These are phyloP conservation scores for Rhynchophorus ferrugineus DNA, from an alignment of 1,140 invertebrate genomes.

Conservation along the genomic window DNA sequence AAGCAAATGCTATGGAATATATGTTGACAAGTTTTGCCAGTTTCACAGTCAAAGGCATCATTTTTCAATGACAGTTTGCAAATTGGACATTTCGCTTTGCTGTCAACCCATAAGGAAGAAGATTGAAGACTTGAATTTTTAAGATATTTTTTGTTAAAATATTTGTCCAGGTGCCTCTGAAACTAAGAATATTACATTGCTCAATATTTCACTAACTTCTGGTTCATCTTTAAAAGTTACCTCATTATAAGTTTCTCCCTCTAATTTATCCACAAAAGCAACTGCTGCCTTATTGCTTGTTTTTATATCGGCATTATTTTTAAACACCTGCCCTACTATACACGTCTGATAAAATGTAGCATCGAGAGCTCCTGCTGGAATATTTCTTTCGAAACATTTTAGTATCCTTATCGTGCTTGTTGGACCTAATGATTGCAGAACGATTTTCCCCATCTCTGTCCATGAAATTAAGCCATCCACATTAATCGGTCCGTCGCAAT, in stretches of 20 bases:
- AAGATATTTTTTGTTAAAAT: conserved; percentile 28
- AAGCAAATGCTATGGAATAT: conserved; percentile 32
- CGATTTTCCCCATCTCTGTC: conserved; percentile 33
- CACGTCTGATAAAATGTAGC: conserved; percentile 36
- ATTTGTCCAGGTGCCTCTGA: conserved; percentile 24
- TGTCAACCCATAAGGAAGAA: background rate
- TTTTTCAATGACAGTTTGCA: conserved; percentile 29
- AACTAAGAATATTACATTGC: conserved; percentile 19
- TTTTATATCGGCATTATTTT: conserved; percentile 4
- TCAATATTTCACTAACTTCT: background rate
- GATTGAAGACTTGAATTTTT: conserved; percentile 5
- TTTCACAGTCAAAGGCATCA: conserved; percentile 21
- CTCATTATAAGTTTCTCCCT: background rate
- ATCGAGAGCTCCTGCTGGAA: conserved; percentile 37
- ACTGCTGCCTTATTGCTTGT: conserved; percentile 1
- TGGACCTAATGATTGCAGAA: conserved; percentile 38
- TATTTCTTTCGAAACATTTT: conserved; percentile 33
- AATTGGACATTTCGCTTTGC: background rate
- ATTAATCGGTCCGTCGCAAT: conserved; percentile 35
- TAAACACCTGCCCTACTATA: conserved; percentile 27
- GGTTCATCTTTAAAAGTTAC: background rate
- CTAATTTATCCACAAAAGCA: conserved; percentile 13
- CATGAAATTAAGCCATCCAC: conserved; percentile 30
- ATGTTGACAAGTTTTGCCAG: conserved; percentile 24
- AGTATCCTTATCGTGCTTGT: conserved; percentile 34